A percentile compares a stretch with the other conserved stretches of the same genome.
Evolutionary conservation across 2,797 vertebrate genomes (phyloP).

Genomic region (Muscicapa striata): DNA sequence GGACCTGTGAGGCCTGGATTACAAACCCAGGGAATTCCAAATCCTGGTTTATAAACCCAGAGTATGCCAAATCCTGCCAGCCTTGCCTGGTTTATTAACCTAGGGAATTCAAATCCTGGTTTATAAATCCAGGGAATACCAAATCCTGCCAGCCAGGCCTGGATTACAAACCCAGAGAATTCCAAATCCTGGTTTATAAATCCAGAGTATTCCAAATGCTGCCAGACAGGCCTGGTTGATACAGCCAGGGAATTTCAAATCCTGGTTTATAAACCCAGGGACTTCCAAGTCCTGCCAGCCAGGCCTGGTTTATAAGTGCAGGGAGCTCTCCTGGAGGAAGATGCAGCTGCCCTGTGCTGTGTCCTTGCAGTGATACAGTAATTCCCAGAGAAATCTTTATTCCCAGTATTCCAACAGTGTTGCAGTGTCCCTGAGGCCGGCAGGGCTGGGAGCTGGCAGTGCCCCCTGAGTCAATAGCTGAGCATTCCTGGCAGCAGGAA

Average conservation of each 20-base stretch:
- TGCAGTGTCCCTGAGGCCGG: rapidly evolving
- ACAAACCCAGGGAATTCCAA: not conserved
- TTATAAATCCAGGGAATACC: not conserved
- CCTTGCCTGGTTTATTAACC: not conserved
- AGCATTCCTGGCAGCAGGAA: not conserved
- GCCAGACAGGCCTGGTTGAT: not conserved
- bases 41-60: not conserved
- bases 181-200: not conserved
- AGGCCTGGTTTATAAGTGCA: not conserved
- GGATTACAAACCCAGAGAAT: no score
- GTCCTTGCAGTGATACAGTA: not conserved
- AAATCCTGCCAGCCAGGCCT: not conserved
- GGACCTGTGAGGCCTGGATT: no score
- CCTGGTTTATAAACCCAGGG: not conserved
- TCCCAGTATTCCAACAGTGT: no score
- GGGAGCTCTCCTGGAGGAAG: not conserved
- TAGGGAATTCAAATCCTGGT: not conserved
- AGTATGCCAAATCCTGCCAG: not conserved
- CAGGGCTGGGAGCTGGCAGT: not conserved
- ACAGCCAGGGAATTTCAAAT: not conserved
- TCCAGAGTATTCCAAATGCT: not conserved
- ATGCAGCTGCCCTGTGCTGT: not conserved
- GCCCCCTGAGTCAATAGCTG: not conserved
- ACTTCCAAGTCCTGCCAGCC: not conserved
- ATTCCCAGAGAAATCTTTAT: not conserved